Conservation (phyloP, 1,140 invertebrate genomes). For the Triops longicaudatus region DNA sequence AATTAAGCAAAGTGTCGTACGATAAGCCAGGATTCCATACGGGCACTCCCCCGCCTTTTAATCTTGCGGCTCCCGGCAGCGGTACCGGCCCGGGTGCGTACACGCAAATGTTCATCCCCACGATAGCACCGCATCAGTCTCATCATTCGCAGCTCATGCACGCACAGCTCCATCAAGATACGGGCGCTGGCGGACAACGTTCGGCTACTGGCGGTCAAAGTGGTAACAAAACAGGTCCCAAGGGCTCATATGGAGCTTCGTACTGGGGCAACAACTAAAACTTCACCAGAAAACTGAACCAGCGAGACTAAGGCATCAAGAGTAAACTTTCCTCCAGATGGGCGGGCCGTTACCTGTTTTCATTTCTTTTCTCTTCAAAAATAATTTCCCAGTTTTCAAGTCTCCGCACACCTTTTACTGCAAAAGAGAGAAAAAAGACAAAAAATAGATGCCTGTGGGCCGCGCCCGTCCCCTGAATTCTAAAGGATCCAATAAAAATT, state of each 20-base stretch:
- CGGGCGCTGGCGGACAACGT: neutral
- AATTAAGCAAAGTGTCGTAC: slow-evolving; percentile 48
- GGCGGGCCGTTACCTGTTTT: slow-evolving; percentile 10
- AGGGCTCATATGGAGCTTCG: neutral
- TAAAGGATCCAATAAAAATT: neutral
- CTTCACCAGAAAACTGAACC: neutral
- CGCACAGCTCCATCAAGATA: slow-evolving; percentile 62
- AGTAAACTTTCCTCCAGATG: neutral
- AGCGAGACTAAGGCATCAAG: neutral
- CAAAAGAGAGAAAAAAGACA: neutral
- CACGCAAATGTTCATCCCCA: slow-evolving; percentile 58
- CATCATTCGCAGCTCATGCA: slow-evolving; percentile 56
- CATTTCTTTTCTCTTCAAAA: neutral
- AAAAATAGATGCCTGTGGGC: neutral
- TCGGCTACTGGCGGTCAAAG: neutral
- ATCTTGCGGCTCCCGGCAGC: slow-evolving; percentile 56
- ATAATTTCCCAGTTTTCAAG: neutral
- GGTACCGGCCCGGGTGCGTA: slow-evolving; percentile 46
- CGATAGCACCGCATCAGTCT: slow-evolving; percentile 54
- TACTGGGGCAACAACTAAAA: slow-evolving; percentile 7
- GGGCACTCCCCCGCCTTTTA: slow-evolving; percentile 70
- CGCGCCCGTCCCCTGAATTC: neutral
- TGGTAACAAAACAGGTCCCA: neutral
- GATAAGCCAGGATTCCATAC: slow-evolving; percentile 77
- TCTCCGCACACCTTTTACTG: neutral